phyloP scores from a whole-genome alignment of 2,113 vertebrate species.

The Sturnus vulgaris region DNA sequence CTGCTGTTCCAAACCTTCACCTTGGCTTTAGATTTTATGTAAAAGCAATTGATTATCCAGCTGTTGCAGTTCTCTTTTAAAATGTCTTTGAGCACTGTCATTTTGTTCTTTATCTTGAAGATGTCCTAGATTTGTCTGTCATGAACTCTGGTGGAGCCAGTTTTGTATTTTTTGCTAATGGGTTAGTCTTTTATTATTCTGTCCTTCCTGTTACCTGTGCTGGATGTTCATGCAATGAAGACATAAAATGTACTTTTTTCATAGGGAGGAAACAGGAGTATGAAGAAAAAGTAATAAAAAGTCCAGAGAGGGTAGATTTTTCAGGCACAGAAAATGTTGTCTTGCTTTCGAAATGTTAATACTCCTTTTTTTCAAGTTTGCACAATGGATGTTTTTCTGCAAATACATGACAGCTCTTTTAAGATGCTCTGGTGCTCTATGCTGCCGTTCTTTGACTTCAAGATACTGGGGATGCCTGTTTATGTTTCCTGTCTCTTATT shows the following conservation, averaged over 20 bases:
- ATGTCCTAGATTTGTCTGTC: conserved; percentile 22
- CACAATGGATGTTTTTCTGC: not conserved
- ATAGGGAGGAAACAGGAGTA: not conserved
- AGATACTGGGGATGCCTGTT: not conserved
- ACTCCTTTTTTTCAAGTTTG: not conserved
- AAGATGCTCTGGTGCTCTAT: not conserved
- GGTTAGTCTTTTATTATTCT: not conserved
- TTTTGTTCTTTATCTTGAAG: not conserved
- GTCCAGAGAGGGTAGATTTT: not conserved
- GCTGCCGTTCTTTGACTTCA: not conserved
- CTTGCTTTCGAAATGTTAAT: not conserved
- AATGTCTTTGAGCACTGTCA: not conserved
- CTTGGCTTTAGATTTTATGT: not conserved
- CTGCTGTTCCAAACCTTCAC: not conserved
- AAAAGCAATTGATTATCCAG: not conserved
- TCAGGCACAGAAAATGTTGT: not conserved
- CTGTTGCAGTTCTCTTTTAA: not conserved
- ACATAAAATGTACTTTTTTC: not conserved
- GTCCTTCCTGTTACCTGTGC: not conserved
- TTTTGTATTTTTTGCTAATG: not conserved
- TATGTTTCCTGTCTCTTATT: conserved; percentile 16
- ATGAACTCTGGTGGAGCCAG: not conserved
- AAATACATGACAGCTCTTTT: not conserved
- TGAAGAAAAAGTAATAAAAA: not conserved
- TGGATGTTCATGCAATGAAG: not conserved